Evolutionary conservation across 2,797 vertebrate species (phyloP), one percentile per base, ranked within the genome.

Genomic region (Aselliscus stoliczkanus): DNA sequence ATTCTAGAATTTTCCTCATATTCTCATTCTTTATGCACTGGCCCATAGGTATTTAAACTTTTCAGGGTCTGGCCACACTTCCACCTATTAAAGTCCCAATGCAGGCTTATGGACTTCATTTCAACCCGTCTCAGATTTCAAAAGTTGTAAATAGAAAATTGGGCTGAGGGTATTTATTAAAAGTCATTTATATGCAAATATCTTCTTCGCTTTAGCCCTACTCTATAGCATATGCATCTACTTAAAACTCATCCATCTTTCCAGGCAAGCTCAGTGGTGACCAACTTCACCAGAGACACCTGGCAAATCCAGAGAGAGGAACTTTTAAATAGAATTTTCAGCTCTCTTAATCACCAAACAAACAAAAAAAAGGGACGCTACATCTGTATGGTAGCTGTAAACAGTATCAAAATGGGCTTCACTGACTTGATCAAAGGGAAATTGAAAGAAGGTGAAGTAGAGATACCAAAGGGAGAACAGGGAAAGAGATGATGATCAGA

Each of bases 1-100:
- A 69, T 47, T 83, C 92, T 96, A 93, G 93, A 93, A 1, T 97
- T 98, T 97, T 97, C 79, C 92, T 98, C 96, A 96, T 1, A 4
- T 95, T 95, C 90, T 88, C 83, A 94, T 97, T 97, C 94, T 97
- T 98, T 94, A 86, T 62, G 88, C 44, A 31, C 62, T 97, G 62
- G 73, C 82, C 88, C 44, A 93, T 75, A 42, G 6, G 50, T 69
- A 7, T 34, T 84, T 84, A 64, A 54, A 54, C 25, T 79, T 67
- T 72, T 88, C 31, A 69, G 92, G n/a, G 20, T 88, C 37, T 77
- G 42, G 60, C 50, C 23, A 84, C 25, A 80, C 12, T 56, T 96
- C 25, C 34, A 65, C 34, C 54, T 91, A 64, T 31, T 52, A 58
- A 91, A 92, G 75, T 92, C 13, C 27, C 62, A 72, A 1, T 4